Base-by-base conservation (phyloP, 2,113 vertebrate species). In the Chloropsis cyanopogon region DNA sequence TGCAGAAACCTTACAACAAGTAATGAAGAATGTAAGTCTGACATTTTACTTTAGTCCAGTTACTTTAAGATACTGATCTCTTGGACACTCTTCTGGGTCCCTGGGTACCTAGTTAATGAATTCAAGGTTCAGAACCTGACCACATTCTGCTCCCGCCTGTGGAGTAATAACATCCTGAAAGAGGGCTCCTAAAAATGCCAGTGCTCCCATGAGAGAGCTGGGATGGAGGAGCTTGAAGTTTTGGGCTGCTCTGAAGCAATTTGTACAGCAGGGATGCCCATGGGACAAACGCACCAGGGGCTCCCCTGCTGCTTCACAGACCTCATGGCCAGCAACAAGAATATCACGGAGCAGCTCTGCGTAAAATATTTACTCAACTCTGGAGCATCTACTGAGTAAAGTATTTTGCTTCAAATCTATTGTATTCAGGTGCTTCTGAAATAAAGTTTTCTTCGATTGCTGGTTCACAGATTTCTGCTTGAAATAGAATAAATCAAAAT, bases 401-500 rank as follows among this genome's bases (percentile, higher is more conserved):
- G 73, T 57, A 61, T 26, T 86, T 84, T 33, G 17, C 33, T 88
- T 83, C 50, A 83, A 78, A 83, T 42, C 33, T 28, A 63, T 14
- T 77, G 46, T 2, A 2, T 29, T 61, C 68, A 82, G 33, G 46
- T 69, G 42, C 28, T 92, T 90, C 68, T 61, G 63, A 86, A 92
- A 88, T 72, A 2, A 73, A 68, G 35, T 95, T 92, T 76, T 49
- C 49, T 77, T 93, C 61, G 59, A 77, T 88, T 92, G 77, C 68
- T 77, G 31, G 9, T 93, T 93, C 83, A 83, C 28, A 81, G 47
- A 73, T 77, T 92, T 92, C 76, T 93, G 20, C 63, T 37, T 70
- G 54, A 92, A 91, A 88, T 31, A 61, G 46, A 88, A 88, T 42
- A 93, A 93, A 91, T 78, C 18, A 59, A 60, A 85, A 90, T 54